Percentiles rank a stretch among this genome's conserved stretches.
These are phyloP conservation scores for Holcopasites calliopsidis DNA, from an alignment of 1,140 invertebrate genomes.

Conservation along the genomic window DNA sequence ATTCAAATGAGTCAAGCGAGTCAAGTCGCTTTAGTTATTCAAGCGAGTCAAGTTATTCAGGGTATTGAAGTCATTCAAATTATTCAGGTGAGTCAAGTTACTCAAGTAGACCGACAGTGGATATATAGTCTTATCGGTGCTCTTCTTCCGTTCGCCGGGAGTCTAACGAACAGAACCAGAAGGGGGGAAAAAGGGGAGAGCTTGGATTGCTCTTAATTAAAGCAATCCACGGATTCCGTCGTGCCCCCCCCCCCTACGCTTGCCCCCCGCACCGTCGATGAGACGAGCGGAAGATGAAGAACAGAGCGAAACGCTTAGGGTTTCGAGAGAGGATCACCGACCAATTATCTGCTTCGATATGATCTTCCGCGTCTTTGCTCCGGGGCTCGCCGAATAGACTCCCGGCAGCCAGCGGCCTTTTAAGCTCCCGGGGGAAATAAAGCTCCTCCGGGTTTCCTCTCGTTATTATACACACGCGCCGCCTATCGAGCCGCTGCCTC, in stretches of 20 bases:
- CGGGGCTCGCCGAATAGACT: constrained; percentile 65
- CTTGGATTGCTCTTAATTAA: constrained; percentile 65
- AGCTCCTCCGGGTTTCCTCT: constrained; percentile 74
- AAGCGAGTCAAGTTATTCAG: no score
- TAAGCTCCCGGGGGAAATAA: constrained; percentile 74
- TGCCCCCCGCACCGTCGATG: neutral
- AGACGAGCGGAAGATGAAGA: constrained; percentile 8
- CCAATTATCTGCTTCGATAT: constrained; percentile 78
- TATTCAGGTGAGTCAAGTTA: no score
- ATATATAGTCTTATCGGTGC: no score
- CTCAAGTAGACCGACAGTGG: no score
- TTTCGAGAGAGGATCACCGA: constrained; percentile 73
- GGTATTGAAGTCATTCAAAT: no score
- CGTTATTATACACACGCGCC: constrained; percentile 76
- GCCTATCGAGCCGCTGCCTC: constrained; percentile 38
- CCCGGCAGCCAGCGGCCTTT: constrained; percentile 53
- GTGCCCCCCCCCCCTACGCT: neutral
- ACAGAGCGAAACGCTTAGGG: constrained; percentile 59
- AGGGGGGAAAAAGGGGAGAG: constrained; percentile 23
- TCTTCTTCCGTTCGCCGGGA: no score
- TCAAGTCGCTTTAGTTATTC: no score
- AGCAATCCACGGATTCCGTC: constrained; percentile 53
- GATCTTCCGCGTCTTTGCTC: constrained; percentile 75
- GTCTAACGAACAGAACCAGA: neutral
- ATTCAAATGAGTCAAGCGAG: no score